Base-by-base conservation (phyloP, 1,140 invertebrate genomes). In the Aphis craccivora region DNA sequence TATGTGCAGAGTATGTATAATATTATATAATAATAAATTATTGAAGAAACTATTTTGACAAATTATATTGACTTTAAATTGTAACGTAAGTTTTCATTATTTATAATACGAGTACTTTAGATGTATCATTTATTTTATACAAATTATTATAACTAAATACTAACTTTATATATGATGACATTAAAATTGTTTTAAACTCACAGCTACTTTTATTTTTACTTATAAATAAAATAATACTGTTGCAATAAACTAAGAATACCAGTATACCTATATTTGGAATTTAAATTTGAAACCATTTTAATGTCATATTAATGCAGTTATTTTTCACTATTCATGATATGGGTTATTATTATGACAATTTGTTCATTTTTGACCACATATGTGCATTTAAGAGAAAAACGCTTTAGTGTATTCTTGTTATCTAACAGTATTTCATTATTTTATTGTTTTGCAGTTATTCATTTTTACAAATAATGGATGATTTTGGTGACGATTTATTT, bases 401-500 rank as follows among this genome's bases (percentile, higher is more conserved):
- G 14, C 9, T 25, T 55, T 11, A n/a, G 30, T n/a, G 60, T 76
- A 1, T 67, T 67, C n/a, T 67, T n/a, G 60, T n/a, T 67, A 30
- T 30, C 3, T 30, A 8, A 67, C 60, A 30, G 30, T n/a, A 20
- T n/a, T n/a, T n/a, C 11, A n/a, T 76, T 76, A 76, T 35, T 76
- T n/a, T 76, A 76, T 76, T 76, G n/a, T 5, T n/a, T 76, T n/a
- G n/a, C n/a, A n/a, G 14, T 18, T 18, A 23, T 1, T n/a, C 60
- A 83, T 37, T 5, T 83, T 23, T 9, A 83, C 7, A 37, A 11
- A 90, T 90, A 84, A 94, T 92, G 94, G 91, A 93, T 48, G 91
- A 92, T 23, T 92, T 92, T 11, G 91, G 81, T 30, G 91, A 81
- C 9, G 91, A 92, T 81, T 92, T 92, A 84, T 92, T 92, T 92